phyloP scores from a whole-genome alignment of 2,888 invertebrate species.

The Uloborus plumipes region DNA sequence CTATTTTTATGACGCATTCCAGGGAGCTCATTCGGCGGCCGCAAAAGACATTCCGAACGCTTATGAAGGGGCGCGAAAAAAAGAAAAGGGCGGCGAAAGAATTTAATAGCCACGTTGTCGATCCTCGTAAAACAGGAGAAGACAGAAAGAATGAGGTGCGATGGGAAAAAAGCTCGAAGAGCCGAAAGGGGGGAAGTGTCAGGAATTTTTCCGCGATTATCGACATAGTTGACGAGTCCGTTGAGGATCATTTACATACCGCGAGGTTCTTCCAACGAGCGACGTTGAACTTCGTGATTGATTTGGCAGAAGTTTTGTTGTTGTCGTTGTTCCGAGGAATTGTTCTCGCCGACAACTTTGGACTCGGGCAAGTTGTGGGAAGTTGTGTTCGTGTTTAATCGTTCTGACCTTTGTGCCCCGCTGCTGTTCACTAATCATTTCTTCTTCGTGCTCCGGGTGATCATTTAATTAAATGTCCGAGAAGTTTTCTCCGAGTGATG shows the following conservation, averaged over 20 bases:
- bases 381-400: too few relatives aligned
- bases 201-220: not conserved
- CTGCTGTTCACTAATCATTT: too few relatives aligned
- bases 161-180: too few relatives aligned
- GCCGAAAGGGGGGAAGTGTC: too few relatives aligned
- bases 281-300: constrained; percentile 27
- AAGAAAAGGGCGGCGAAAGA: constrained; percentile 18
- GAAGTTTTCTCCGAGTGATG: too few relatives aligned
- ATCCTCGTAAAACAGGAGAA: not conserved
- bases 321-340: too few relatives aligned
- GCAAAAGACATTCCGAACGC: constrained; percentile 47
- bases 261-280: constrained; percentile 19
- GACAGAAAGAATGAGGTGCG: too few relatives aligned
- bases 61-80: not conserved
- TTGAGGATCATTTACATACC: constrained; percentile 46
- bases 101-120: constrained; percentile 57
- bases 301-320: constrained; percentile 8
- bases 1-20: constrained; percentile 57
- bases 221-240: constrained; percentile 49
- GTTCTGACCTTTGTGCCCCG: too few relatives aligned
- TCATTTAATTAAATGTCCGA: too few relatives aligned
- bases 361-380: too few relatives aligned
- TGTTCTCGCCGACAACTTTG: too few relatives aligned
- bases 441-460: too few relatives aligned
- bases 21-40: constrained; percentile 30